phyloP scores from a whole-genome alignment of 2,113 vertebrate genomes.

The Pterocles gutturalis region DNA sequence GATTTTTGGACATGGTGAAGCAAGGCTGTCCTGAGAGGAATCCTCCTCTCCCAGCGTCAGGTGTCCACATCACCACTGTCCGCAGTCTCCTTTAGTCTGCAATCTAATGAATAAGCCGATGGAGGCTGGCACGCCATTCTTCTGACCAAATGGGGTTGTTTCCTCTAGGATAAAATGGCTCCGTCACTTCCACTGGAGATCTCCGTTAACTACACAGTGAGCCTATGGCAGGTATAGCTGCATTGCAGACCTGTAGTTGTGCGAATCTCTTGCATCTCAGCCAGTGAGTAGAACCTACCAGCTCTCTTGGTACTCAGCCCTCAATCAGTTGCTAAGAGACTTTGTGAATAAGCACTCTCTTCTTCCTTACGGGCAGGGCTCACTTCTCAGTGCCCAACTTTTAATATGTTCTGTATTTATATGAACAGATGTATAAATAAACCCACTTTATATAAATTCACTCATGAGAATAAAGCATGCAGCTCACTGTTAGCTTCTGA shows the following conservation, averaged over 20 bases:
- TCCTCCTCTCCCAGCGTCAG: not conserved
- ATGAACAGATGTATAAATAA: not conserved
- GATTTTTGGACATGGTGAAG: not conserved
- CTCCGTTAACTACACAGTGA: not conserved
- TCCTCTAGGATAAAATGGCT: not conserved
- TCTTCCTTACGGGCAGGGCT: not conserved
- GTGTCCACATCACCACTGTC: not conserved
- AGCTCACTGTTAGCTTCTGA: not conserved
- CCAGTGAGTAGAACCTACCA: not conserved
- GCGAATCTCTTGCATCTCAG: not conserved
- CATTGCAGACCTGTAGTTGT: not conserved
- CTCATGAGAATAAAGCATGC: not conserved
- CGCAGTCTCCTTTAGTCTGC: not conserved
- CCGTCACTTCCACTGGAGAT: not conserved
- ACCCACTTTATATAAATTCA: not conserved
- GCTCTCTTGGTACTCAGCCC: not conserved
- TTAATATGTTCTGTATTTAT: not conserved
- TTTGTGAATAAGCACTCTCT: not conserved
- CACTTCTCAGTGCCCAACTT: not conserved
- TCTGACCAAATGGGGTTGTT: not conserved
- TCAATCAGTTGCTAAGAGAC: not conserved
- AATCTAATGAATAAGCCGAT: not conserved
- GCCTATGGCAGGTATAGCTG: not conserved
- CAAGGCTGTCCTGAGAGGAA: not conserved
- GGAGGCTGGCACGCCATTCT: accelerated